Evolutionary conservation across 2,888 invertebrate species (phyloP).

Genomic region (Phasia obesa): DNA sequence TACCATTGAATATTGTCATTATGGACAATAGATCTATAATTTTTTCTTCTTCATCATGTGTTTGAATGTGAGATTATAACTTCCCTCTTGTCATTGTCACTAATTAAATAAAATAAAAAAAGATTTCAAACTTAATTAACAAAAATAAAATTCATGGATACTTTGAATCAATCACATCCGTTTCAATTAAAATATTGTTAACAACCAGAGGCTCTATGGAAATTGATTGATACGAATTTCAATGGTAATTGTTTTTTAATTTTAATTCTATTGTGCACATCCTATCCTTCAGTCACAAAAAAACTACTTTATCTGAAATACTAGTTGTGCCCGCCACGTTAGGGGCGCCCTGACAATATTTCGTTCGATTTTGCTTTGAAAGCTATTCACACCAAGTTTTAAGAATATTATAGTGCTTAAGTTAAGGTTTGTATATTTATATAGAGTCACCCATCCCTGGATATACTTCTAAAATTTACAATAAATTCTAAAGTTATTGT

Average conservation of each 20-base stretch:
- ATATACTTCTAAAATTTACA: no score
- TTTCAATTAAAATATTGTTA: not conserved
- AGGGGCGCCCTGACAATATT: no score
- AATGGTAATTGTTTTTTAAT: constrained; percentile 54
- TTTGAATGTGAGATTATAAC: constrained; percentile 29
- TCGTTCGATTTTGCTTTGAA: no score
- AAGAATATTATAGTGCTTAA: no score
- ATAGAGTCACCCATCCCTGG: no score
- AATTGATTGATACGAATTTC: constrained; percentile 57
- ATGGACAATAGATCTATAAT: constrained; percentile 45
- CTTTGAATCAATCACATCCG: constrained; percentile 49
- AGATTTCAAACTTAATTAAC: constrained; percentile 37
- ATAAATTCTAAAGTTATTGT: no score
- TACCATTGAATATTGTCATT: constrained; percentile 42
- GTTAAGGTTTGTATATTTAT: no score
- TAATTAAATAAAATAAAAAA: constrained; percentile 52
- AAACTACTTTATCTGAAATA: constrained; percentile 2
- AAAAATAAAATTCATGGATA: not conserved
- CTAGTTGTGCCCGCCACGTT: no score
- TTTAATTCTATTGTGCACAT: constrained; percentile 14
- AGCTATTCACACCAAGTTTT: no score
- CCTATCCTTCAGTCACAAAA: not conserved
- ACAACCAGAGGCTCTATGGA: not conserved
- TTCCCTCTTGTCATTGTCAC: constrained; percentile 39
- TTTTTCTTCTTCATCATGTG: not conserved